Conservation (phyloP, 2,888 invertebrate genomes). For the Epinotia brunnichana region DNA sequence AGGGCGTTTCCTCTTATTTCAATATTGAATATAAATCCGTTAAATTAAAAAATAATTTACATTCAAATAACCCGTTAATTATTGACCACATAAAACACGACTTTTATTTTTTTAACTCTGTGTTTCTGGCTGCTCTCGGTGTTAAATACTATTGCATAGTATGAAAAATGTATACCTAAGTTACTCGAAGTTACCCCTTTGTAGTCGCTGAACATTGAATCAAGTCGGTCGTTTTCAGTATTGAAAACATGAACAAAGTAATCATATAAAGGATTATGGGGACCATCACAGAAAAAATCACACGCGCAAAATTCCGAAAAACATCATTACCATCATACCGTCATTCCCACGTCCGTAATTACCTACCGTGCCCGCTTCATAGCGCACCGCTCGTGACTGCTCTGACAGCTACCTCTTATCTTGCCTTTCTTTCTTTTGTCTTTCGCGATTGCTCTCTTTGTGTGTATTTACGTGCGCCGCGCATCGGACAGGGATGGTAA, state of each 20-base stretch:
- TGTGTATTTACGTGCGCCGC: slow-evolving; percentile 78
- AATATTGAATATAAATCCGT: too few relatives aligned
- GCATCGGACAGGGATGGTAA: slow-evolving; percentile 56
- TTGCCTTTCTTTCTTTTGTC: slow-evolving; percentile 66
- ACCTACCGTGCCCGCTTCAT: slow-evolving; percentile 60
- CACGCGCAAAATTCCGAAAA: slow-evolving; percentile 35
- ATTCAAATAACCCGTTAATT: too few relatives aligned
- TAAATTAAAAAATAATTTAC: too few relatives aligned
- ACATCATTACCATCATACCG: slow-evolving; percentile 32
- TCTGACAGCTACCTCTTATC: slow-evolving; percentile 82
- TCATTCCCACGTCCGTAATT: slow-evolving; percentile 42
- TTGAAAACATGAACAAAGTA: not conserved
- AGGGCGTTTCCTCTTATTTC: too few relatives aligned
- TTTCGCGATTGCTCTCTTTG: slow-evolving; percentile 73
- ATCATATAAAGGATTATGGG: not conserved
- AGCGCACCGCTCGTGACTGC: slow-evolving; percentile 77
- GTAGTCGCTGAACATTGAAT: not conserved
- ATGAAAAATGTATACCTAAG: too few relatives aligned
- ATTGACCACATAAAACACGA: too few relatives aligned
- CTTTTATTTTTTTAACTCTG: too few relatives aligned
- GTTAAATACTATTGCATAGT: too few relatives aligned
- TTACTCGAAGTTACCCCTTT: too few relatives aligned
- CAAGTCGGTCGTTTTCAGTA: not conserved
- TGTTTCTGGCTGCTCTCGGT: too few relatives aligned
- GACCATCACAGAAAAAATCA: slow-evolving; percentile 14